Evolutionary conservation across 2,797 vertebrate species (phyloP).

Genomic region (Acridotheres tristis): DNA sequence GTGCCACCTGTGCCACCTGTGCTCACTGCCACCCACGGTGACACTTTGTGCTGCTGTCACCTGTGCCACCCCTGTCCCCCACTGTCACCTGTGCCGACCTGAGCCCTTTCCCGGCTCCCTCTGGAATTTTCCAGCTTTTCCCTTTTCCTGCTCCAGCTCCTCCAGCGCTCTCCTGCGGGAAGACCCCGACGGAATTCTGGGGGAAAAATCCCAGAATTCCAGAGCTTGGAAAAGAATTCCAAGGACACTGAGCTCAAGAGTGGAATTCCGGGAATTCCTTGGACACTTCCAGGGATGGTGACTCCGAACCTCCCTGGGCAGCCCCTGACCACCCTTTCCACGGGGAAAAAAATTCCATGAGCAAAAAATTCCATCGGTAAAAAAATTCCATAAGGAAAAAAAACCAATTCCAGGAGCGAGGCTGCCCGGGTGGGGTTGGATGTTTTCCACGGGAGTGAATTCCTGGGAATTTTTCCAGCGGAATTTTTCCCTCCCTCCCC

Average conservation of each 20-base stretch:
- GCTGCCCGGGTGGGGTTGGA: background rate
- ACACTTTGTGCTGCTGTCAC: no score
- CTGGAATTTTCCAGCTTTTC: no score
- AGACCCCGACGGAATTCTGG: background rate
- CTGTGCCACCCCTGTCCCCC: no score
- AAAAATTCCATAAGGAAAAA: no score
- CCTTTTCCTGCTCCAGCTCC: background rate
- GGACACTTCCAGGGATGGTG: background rate
- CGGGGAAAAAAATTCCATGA: background rate
- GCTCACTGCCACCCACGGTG: background rate
- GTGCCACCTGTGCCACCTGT: no score
- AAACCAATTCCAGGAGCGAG: background rate
- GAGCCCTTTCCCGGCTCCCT: background rate
- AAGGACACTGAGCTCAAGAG: background rate
- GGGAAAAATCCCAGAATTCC: background rate
- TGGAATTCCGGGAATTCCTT: background rate
- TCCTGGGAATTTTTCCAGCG: background rate
- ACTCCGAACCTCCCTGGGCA: background rate
- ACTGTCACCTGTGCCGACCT: no score
- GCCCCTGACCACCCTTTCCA: background rate
- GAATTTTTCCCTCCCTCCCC: background rate
- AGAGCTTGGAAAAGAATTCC: background rate
- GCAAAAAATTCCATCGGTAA: background rate
- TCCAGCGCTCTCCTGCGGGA: background rate
- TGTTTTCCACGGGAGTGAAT: fast-evolving